These are phyloP conservation scores for Ptilodon capucinus DNA, from an alignment of 2,888 invertebrate species.

Conservation along the genomic window DNA sequence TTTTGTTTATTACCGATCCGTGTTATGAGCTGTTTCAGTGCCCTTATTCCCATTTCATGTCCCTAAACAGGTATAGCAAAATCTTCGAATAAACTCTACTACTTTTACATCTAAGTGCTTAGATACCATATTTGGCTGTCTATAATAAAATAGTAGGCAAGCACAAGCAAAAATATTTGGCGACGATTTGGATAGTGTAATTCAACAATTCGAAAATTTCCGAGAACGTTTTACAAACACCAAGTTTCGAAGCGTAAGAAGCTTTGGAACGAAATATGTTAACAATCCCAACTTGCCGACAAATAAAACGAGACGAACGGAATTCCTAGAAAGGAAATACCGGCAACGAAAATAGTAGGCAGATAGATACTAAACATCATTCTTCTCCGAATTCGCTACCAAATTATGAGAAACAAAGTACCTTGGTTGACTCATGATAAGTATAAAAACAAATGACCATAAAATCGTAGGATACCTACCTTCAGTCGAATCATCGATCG, in stretches of 20 bases:
- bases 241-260: constrained; percentile 9
- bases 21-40: too few relatives aligned
- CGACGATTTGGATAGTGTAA: too few relatives aligned
- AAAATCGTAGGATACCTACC: too few relatives aligned
- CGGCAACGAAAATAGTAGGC: neutral
- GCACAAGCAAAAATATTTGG: neutral
- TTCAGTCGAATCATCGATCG: too few relatives aligned
- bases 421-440: neutral
- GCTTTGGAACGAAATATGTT: constrained; percentile 35
- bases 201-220: constrained; percentile 24
- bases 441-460: neutral
- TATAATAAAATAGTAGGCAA: neutral
- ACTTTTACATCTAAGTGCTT: too few relatives aligned
- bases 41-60: too few relatives aligned
- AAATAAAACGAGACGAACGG: constrained; percentile 27
- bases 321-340: constrained; percentile 19
- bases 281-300: constrained; percentile 28
- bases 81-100: too few relatives aligned
- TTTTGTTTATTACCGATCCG: too few relatives aligned
- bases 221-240: neutral
- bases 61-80: too few relatives aligned
- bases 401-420: neutral
- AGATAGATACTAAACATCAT: neutral
- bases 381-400: neutral
- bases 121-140: too few relatives aligned